A percentile compares a stretch with the other conserved stretches of the same genome.
Evolutionary conservation across 2,113 vertebrate species (phyloP).

Genomic region (Taurulus bubalis): DNA sequence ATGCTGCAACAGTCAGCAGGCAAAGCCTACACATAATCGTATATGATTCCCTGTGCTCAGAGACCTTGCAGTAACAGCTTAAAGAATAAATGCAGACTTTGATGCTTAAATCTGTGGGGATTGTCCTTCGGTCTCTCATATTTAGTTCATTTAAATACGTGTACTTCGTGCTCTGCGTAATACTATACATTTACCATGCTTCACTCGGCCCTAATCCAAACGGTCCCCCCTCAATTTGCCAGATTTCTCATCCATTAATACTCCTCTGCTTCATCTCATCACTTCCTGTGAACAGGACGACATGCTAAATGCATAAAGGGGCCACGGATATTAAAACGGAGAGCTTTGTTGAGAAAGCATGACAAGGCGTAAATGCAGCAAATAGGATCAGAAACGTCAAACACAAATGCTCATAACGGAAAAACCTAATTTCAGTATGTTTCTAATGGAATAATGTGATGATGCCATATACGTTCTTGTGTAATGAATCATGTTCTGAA

Average conservation of each 20-base stretch:
- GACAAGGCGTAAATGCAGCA: conserved; percentile 36
- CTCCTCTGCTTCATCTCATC: conserved; percentile 28
- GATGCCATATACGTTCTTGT: conserved; percentile 17
- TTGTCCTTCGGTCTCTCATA: conserved; percentile 2
- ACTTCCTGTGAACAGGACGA: conserved; percentile 13
- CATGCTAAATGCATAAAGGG: conserved; percentile 35
- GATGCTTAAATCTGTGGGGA: conserved; percentile 17
- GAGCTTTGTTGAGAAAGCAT: conserved; percentile 39
- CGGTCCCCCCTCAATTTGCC: conserved; percentile 32
- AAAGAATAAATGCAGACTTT: conserved; percentile 11
- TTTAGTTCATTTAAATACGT: conserved; percentile 34
- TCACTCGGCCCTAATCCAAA: conserved; percentile 44
- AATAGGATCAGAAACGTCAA: conserved; percentile 63
- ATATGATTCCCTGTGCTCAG: background rate
- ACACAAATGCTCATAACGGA: conserved; percentile 40
- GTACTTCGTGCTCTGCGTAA: conserved; percentile 19
- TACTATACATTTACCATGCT: conserved; percentile 6
- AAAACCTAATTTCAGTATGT: conserved; percentile 58
- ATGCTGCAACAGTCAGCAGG: background rate
- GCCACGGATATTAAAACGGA: conserved; percentile 24
- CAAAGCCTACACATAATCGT: conserved; percentile 7
- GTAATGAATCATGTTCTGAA: conserved; percentile 59
- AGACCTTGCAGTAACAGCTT: conserved; percentile 5
- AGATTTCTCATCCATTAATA: conserved; percentile 35
- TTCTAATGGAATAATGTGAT: conserved; percentile 43